Base-by-base conservation (phyloP, 2,888 invertebrate genomes). In the Coenonympha glycerion region DNA sequence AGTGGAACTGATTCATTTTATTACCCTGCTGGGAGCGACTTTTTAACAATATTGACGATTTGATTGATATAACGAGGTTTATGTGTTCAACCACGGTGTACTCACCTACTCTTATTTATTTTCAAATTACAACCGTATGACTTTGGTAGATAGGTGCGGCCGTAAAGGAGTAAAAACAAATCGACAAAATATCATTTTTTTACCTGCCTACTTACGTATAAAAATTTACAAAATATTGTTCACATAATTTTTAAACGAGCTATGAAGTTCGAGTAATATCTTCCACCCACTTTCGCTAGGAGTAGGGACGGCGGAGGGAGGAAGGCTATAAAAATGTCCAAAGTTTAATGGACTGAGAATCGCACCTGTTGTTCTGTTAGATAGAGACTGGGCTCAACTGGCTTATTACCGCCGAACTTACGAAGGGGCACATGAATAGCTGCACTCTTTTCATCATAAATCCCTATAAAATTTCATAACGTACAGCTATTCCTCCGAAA, bases 301-400 rank as follows among this genome's bases (percentile, higher is more conserved):
- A 45, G 51, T 16, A 5, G 13, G 31, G 6, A n/a, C n/a, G n/a
- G n/a, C n/a, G n/a, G 30, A 13, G 11, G 34, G 39, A 39, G 53
- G 56, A 42, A 45, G 52, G 59, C 61, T 46, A 65, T 65, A 63
- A 65, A 64, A 60, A 60, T 61, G 63, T 63, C 62, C 47, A 49
- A 62, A 65, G 58, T 61, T 63, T 55, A 62, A 62, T 63, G 52
- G 57, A 54, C 26, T 37, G 33, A 11, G 37, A 41, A 39, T 19
- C 40, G 53, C 62, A 61, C 62, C 62, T 63, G 62, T 58, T 61
- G 61, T 57, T 53, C 11, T 19, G 31, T 39, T 34, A 45, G 39
- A 39, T 22, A 53, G 26, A 41, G 44, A 50, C 47, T 39, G 19
- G 26, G 40, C 13, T 45, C 18, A 41, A 28, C 39, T 13, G 28